Evolutionary conservation across 2,888 invertebrate genomes (phyloP).

Genomic region (Dasysyrphus tricinctus): DNA sequence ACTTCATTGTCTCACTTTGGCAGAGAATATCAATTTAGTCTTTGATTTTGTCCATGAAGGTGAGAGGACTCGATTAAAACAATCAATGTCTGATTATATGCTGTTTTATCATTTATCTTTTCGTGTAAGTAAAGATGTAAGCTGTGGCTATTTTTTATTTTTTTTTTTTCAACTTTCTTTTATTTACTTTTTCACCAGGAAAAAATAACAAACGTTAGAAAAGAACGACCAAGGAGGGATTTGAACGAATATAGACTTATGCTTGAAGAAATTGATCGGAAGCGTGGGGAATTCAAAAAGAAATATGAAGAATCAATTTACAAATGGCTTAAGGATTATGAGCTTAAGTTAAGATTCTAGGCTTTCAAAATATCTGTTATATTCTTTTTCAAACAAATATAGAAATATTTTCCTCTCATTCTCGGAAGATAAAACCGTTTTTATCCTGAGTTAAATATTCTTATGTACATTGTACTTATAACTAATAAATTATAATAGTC

Average conservation of each 20-base stretch:
- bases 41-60: constrained; percentile 77
- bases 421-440: too few relatives aligned
- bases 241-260: neutral
- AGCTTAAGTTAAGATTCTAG: neutral
- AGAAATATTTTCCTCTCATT: too few relatives aligned
- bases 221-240: constrained; percentile 42
- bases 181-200: neutral
- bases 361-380: too few relatives aligned
- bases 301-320: constrained; percentile 36
- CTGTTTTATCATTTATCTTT: neutral
- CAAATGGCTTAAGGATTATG: constrained; percentile 37
- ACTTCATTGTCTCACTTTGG: constrained; percentile 79
- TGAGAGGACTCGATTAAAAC: neutral
- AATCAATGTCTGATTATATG: neutral
- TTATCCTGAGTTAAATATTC: too few relatives aligned
- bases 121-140: neutral
- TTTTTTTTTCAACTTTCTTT: neutral
- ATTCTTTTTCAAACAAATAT: too few relatives aligned
- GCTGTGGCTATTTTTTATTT: neutral
- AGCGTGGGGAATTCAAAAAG: constrained; percentile 37
- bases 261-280: neutral
- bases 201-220: constrained; percentile 29
- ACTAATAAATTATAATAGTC: too few relatives aligned
- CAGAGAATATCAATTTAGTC: constrained; percentile 77
- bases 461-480: too few relatives aligned